Conservation (phyloP, 1,140 invertebrate genomes). For the Babylonia areolata region DNA sequence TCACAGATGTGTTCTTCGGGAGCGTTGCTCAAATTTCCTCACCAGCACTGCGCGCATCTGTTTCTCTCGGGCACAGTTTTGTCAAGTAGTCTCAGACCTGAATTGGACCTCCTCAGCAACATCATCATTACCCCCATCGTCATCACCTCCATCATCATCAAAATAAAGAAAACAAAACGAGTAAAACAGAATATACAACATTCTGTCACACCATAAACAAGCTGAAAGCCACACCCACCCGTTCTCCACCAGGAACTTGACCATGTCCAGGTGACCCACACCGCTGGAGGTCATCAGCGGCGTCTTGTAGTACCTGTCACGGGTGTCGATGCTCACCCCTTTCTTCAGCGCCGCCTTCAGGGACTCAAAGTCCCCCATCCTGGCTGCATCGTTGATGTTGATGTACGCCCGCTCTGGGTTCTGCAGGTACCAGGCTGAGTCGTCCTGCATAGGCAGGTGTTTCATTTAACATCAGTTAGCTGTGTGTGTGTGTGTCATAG, state of each 20-base stretch:
- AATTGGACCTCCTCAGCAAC: no score
- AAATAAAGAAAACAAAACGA: no score
- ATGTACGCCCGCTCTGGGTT: conserved; percentile 73
- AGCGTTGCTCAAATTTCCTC: no score
- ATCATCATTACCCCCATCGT: no score
- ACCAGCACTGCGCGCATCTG: no score
- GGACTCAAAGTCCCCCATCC: conserved; percentile 71
- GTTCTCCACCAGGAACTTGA: conserved; percentile 72
- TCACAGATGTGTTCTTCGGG: no score
- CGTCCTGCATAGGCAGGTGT: conserved; percentile 60
- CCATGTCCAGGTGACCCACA: conserved; percentile 71
- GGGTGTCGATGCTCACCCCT: conserved; percentile 72
- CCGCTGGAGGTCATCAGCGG: conserved; percentile 74
- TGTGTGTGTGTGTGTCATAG: neutral
- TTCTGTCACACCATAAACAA: no score
- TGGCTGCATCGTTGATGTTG: conserved; percentile 74
- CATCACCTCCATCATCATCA: no score
- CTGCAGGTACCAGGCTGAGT: conserved; percentile 75
- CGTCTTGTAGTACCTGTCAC: conserved; percentile 77
- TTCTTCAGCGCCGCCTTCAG: conserved; percentile 68
- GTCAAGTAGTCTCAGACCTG: no score
- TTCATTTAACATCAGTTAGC: no score
- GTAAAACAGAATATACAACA: no score
- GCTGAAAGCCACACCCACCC: conserved; percentile 69
- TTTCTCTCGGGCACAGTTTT: no score